Conservation (phyloP, 2,888 invertebrate genomes). For the Rhodophaea formosa region DNA sequence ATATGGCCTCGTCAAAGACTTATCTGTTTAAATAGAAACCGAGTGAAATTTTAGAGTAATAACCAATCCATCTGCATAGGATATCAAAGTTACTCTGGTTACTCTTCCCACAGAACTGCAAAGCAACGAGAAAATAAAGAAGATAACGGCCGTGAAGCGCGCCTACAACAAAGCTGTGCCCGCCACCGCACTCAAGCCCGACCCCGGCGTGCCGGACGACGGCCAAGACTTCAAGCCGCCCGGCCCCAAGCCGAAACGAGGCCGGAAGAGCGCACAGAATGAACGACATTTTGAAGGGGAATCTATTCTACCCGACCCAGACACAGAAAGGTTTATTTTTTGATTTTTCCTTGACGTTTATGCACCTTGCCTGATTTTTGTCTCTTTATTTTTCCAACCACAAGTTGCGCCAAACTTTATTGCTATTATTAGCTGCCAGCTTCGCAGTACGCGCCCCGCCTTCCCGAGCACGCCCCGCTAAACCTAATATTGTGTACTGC, state of each 20-base stretch:
- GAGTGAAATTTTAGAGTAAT: too few species aligned
- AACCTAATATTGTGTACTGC: too few species aligned
- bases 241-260: background rate
- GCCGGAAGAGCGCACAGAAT: background rate
- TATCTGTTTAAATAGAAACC: too few species aligned
- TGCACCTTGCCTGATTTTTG: too few species aligned
- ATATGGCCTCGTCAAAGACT: too few species aligned
- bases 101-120: background rate
- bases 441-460: too few species aligned
- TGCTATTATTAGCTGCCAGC: too few species aligned
- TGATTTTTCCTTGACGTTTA: too few species aligned
- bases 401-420: too few species aligned
- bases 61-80: background rate
- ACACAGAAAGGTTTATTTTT: background rate
- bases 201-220: background rate
- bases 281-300: background rate
- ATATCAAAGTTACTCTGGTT: background rate
- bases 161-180: slow-evolving; percentile 5
- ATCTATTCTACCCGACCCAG: slow-evolving; percentile 3
- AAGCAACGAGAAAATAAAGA: background rate
- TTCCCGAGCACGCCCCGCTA: too few species aligned
- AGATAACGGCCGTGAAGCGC: slow-evolving; percentile 7
- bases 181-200: background rate
- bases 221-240: background rate
- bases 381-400: too few species aligned